Evolutionary conservation across 2,888 invertebrate species (phyloP).

Genomic region (Periphyllus acericola): DNA sequence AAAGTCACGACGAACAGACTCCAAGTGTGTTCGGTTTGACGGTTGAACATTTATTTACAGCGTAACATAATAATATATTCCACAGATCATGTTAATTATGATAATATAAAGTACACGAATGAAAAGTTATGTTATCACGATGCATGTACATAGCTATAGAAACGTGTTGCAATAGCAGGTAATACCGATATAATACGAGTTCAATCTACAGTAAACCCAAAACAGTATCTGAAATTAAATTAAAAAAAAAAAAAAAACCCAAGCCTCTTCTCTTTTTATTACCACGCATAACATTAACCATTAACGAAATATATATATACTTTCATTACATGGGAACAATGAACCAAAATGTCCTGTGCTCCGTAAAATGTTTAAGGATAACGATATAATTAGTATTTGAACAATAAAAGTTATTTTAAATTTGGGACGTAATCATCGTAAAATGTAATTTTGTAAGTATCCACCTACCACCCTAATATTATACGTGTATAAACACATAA

Average conservation of each 20-base stretch:
- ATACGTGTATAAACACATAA: neutral
- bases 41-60: neutral
- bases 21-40: neutral
- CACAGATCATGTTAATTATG: neutral
- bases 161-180: neutral
- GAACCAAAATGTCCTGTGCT: constrained; percentile 11
- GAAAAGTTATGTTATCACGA: neutral
- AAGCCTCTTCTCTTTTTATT: constrained; percentile 1
- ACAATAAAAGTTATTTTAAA: constrained; percentile 40
- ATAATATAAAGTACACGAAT: neutral
- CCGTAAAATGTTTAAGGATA: neutral
- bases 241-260: neutral
- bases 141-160: no score
- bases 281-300: constrained; percentile 16
- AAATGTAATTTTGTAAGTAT: neutral
- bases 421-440: constrained; percentile 2
- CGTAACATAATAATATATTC: neutral
- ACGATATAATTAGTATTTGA: constrained; percentile 11
- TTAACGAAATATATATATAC: constrained; percentile 5
- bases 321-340: constrained; percentile 13
- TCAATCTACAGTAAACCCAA: neutral
- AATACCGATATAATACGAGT: neutral
- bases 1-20: neutral
- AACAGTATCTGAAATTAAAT: neutral
- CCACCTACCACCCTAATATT: neutral